Evolutionary conservation across 1,140 invertebrate species (phyloP), one percentile per base, ranked within the genome.

Genomic region (Micrasema longulum): DNA sequence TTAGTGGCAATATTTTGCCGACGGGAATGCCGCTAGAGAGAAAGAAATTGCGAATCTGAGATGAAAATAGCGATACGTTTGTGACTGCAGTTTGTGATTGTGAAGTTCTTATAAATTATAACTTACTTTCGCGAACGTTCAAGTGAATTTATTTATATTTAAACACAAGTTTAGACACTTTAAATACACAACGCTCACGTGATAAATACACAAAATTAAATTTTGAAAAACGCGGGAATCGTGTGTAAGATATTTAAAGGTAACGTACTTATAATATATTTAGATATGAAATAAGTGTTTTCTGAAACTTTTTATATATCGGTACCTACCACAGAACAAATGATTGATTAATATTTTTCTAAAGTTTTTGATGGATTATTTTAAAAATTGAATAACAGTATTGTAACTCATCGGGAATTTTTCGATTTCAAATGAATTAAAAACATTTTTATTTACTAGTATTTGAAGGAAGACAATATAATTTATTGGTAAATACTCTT

Each of bases 41-140:
- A 63, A 38, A 41, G 20, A 57, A 45, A 22, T 38, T 6, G 18
- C 22, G 20, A 63, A 45, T 10, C 36, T 63, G 57, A 63, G 41
- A 63, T 43, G 41, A 43, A 63, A 63, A 45, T n/a, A n/a, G n/a
- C n/a, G n/a, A n/a, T n/a, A 23, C 18, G 36, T 23, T 22, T 23
- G 41, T 23, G 23, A 43, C 11, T 43, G 57, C 45, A n/a, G 57
- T 43, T 38, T 38, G 57, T 45, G 57, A 63, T 43, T 63, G 57
- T 63, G n/a, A 63, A 63, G 36, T 63, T 63, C 41, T 35, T 22
- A 22, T 43, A 22, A 23, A 23, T 63, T 26, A 20, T 57, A 36
- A 35, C 26, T 16, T 16, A 35, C 53, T 57, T 52, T 57, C 53
- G 20, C 35, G n/a, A 31, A 57, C 53, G 31, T 57, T 57, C 0